These are phyloP conservation scores for Bujurquina vittata DNA, from an alignment of 2,113 vertebrate genomes.

Conservation along the genomic window DNA sequence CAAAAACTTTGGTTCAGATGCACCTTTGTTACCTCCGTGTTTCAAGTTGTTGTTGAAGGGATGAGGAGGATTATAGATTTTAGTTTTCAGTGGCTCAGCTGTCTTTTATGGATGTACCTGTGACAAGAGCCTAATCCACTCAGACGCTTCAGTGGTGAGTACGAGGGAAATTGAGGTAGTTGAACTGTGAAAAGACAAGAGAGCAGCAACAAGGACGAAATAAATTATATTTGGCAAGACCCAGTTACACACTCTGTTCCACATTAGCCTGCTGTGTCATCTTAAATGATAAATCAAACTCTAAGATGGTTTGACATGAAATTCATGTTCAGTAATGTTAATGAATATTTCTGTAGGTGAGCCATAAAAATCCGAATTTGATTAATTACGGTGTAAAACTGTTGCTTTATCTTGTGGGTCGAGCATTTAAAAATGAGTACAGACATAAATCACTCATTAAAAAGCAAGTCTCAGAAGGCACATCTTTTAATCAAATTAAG, in stretches of 20 bases:
- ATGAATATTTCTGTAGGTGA: neutral
- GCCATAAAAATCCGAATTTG: neutral
- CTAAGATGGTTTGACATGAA: neutral
- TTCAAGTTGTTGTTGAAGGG: neutral
- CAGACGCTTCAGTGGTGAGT: slow-evolving; percentile 5
- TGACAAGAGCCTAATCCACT: slow-evolving; percentile 20
- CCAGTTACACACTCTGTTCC: neutral
- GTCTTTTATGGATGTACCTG: slow-evolving; percentile 19
- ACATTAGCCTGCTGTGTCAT: slow-evolving; percentile 2
- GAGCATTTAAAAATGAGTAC: neutral
- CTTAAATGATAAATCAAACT: slow-evolving; percentile 3
- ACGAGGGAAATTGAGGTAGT: neutral
- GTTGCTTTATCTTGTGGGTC: neutral
- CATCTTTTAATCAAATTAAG: neutral
- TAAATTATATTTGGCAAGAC: slow-evolving; percentile 12
- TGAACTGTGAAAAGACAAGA: slow-evolving; percentile 37
- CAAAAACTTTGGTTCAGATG: neutral
- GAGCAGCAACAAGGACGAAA: slow-evolving; percentile 16
- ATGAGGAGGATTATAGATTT: neutral
- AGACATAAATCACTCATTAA: neutral
- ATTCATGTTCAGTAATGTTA: neutral
- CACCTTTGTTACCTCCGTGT: neutral
- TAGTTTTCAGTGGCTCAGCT: neutral
- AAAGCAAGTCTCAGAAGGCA: neutral
- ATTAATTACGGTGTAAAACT: slow-evolving; percentile 13